Conservation (phyloP, 2,113 vertebrate species). For the Budorcas taxicolor region DNA sequence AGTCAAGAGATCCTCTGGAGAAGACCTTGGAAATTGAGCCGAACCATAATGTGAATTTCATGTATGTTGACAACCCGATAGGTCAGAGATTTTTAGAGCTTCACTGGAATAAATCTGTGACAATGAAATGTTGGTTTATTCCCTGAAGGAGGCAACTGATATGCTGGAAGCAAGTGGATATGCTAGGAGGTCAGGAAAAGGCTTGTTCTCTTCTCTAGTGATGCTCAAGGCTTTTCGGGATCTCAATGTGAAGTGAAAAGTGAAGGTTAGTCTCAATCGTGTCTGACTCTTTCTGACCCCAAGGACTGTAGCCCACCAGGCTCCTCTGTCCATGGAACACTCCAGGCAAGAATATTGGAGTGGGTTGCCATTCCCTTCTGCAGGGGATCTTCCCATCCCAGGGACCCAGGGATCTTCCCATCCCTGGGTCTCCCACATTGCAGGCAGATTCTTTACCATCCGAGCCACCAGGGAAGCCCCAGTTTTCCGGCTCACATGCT, state of each 20-base stretch:
- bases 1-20: not conserved
- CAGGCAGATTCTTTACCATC: not conserved
- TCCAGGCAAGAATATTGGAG: not conserved
- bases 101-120: not conserved
- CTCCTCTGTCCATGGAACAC: not conserved
- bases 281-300: not conserved
- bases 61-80: not conserved
- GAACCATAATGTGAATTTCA: not conserved
- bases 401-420: not conserved
- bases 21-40: not conserved
- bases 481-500: not conserved
- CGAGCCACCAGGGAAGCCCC: not conserved
- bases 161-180: not conserved
- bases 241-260: not conserved
- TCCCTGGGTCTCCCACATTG: not conserved
- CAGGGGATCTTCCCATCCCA: not conserved
- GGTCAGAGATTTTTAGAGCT: not conserved
- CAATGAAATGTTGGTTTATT: not conserved
- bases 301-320: not conserved
- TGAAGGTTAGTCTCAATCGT: not conserved
- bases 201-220: not conserved
- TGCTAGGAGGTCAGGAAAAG: not conserved
- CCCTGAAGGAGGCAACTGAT: not conserved
- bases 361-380: not conserved
- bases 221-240: not conserved